A percentile compares a stretch with the other conserved stretches of the same genome.
Evolutionary conservation across 1,140 invertebrate genomes (phyloP).

Genomic region (Penaeus vannamei): DNA sequence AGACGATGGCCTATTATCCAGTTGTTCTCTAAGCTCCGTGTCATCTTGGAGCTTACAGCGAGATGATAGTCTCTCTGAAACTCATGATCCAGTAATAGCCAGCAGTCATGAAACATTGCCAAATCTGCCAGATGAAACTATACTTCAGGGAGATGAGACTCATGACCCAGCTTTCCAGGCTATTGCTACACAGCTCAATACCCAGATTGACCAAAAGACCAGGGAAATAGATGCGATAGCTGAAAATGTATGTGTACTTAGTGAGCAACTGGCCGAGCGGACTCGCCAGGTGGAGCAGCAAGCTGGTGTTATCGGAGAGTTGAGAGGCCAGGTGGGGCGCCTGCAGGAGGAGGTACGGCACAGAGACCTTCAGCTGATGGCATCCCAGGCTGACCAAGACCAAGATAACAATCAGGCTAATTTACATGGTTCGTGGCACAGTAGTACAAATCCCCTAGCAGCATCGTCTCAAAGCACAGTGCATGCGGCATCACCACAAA

Average conservation of each 20-base stretch:
- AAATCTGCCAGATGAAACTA: conserved; percentile 31
- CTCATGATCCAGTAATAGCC: conserved; percentile 30
- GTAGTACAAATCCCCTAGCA: conserved; percentile 26
- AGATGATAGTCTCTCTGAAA: conserved; percentile 56
- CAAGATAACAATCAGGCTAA: conserved; percentile 18
- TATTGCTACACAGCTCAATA: conserved; percentile 39
- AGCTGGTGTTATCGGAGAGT: conserved; percentile 43
- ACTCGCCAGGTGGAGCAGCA: conserved; percentile 38
- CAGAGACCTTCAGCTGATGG: conserved; percentile 32
- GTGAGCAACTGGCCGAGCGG: conserved; percentile 36
- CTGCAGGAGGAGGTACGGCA: conserved; percentile 40
- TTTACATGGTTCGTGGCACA: conserved; percentile 28
- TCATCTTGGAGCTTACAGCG: conserved; percentile 61
- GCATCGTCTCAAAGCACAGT: conserved; percentile 44
- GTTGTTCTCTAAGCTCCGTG: conserved; percentile 35
- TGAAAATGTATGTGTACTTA: conserved; percentile 47
- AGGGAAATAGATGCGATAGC: conserved; percentile 55
- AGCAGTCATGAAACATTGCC: conserved; percentile 41
- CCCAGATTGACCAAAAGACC: conserved; percentile 49
- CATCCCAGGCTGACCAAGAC: not conserved
- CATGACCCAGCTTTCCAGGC: conserved; percentile 42
- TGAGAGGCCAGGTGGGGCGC: conserved; percentile 35
- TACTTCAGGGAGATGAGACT: conserved; percentile 20
- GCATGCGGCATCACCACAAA: conserved; percentile 35
- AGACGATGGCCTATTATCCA: conserved; percentile 36